phyloP scores from a whole-genome alignment of 2,888 invertebrate genomes.

The Aricia artaxerxes region DNA sequence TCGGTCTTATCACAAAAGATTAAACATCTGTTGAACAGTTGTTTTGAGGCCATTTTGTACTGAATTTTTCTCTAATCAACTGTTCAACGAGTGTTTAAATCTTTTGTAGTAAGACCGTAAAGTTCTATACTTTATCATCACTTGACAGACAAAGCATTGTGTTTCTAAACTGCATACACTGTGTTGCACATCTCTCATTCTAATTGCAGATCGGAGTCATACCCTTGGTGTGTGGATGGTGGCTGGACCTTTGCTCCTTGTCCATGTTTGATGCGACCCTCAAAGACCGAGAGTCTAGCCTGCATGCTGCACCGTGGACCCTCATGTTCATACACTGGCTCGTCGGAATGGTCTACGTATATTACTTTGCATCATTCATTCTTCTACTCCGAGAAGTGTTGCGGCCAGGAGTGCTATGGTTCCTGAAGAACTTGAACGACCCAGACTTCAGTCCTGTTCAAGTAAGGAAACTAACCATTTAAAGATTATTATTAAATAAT shows the following conservation, averaged over 20 bases:
- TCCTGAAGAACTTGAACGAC: slow-evolving; percentile 97
- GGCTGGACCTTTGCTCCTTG: slow-evolving; percentile 98
- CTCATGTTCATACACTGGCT: slow-evolving; percentile 99
- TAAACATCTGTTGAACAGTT: too few relatives aligned
- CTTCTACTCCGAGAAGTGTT: slow-evolving; percentile 94
- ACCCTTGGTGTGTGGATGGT: slow-evolving; percentile 98
- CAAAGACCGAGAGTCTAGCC: slow-evolving; percentile 92
- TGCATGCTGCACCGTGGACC: slow-evolving; percentile 95
- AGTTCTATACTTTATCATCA: too few relatives aligned
- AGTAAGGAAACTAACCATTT: slow-evolving; percentile 62
- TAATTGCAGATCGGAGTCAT: slow-evolving; percentile 89
- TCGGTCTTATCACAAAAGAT: too few relatives aligned
- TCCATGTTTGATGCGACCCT: slow-evolving; percentile 94
- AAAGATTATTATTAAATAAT: too few relatives aligned
- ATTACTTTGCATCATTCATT: slow-evolving; percentile 99
- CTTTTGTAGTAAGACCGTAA: too few relatives aligned
- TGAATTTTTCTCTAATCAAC: too few relatives aligned
- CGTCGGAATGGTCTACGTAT: slow-evolving; percentile 99
- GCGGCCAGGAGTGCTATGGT: slow-evolving; percentile 98
- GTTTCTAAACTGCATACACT: background rate
- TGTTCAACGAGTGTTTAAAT: too few relatives aligned
- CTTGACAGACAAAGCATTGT: too few relatives aligned
- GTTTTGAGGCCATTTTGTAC: too few relatives aligned
- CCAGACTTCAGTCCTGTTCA: slow-evolving; percentile 99
- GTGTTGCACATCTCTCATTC: background rate